phyloP scores from a whole-genome alignment of 2,888 invertebrate genomes.

The Rotaria magnacalcarata region DNA sequence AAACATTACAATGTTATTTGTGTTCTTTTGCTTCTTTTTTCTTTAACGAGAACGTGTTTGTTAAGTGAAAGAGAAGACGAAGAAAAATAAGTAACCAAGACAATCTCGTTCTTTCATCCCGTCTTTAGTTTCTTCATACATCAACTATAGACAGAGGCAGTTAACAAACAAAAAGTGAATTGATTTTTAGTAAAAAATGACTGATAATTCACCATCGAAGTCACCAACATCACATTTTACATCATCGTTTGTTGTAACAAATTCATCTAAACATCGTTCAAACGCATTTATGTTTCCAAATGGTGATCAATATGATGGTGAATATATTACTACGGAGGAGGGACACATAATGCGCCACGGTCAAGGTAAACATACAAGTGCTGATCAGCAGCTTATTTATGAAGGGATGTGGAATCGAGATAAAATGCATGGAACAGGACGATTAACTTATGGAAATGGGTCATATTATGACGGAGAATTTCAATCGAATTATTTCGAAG shows the following conservation, averaged over 20 bases:
- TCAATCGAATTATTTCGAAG: conserved; percentile 1
- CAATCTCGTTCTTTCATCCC: background rate
- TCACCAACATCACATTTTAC: background rate
- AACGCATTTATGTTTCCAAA: background rate
- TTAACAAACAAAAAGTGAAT: background rate
- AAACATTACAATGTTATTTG: background rate
- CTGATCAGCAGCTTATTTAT: background rate
- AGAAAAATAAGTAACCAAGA: conserved; percentile 1
- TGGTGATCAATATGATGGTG: conserved; percentile 30
- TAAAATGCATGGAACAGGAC: conserved; percentile 22
- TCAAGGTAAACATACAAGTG: conserved; percentile 26
- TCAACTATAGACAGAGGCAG: background rate
- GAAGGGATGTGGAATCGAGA: background rate
- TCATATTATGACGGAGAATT: conserved; percentile 22
- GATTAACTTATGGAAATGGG: background rate
- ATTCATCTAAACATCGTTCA: background rate
- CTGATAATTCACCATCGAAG: background rate
- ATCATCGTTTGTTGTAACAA: background rate
- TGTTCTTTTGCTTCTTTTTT: background rate
- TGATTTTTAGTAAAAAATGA: background rate
- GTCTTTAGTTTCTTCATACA: background rate
- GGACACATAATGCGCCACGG: background rate
- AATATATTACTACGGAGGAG: background rate
- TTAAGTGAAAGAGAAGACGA: background rate
- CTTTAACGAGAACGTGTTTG: background rate